Evolutionary conservation across 2,888 invertebrate species (phyloP).

Genomic region (Dascillus cervinus): DNA sequence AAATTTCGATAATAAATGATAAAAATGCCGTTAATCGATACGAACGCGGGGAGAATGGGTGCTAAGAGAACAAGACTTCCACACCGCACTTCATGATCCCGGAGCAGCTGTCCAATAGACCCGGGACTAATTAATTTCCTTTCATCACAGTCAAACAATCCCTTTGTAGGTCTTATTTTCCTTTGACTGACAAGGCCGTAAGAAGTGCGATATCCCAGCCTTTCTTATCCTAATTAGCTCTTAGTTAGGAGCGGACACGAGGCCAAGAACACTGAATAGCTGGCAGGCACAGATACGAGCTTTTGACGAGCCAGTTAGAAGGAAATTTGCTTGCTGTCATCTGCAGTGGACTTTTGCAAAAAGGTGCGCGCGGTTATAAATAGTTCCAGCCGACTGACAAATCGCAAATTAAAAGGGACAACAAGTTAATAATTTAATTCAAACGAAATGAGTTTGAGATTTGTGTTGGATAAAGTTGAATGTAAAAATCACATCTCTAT

Average conservation of each 20-base stretch:
- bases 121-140: slow-evolving; percentile 35
- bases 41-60: no score
- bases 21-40: no score
- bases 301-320: slow-evolving; percentile 25
- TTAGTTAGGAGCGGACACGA: slow-evolving; percentile 30
- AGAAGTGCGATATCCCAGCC: slow-evolving; percentile 29
- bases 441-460: no score
- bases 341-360: slow-evolving; percentile 19
- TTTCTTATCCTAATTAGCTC: slow-evolving; percentile 38
- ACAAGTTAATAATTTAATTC: no score
- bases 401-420: no score
- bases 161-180: slow-evolving; percentile 32
- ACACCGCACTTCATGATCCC: slow-evolving; percentile 14
- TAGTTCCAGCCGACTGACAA: no score
- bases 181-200: slow-evolving; percentile 34
- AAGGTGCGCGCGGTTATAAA: slow-evolving; percentile 4
- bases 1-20: no score
- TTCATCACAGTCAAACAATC: slow-evolving; percentile 36
- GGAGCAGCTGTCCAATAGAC: slow-evolving; percentile 24
- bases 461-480: no score
- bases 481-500: slow-evolving; percentile 4
- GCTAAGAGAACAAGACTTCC: no score
- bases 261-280: slow-evolving; percentile 27
- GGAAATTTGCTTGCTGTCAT: slow-evolving; percentile 29
- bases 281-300: slow-evolving; percentile 28